Evolutionary conservation across 1,140 invertebrate species (phyloP).

Genomic region (Brachionus sp.): DNA sequence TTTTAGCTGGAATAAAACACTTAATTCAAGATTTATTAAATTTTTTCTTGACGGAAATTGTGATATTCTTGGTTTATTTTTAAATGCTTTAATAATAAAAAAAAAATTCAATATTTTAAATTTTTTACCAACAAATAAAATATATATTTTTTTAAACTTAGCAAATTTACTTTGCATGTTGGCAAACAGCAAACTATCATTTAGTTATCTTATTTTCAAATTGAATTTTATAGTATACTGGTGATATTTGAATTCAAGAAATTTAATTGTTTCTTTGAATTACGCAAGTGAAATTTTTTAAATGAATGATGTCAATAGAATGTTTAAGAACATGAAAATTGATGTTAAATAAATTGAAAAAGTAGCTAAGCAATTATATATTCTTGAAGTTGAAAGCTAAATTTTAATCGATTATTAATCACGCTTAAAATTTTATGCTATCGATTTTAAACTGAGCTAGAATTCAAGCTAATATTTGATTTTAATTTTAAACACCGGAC

Average conservation of each 20-base stretch:
- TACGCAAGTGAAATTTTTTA: not conserved
- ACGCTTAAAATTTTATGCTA: not conserved
- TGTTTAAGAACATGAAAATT: not conserved
- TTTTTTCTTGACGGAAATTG: not conserved
- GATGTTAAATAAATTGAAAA: constrained; percentile 4
- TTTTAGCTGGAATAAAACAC: not conserved
- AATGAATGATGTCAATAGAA: not conserved
- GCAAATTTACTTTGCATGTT: not conserved
- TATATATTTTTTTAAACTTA: too few relatives aligned
- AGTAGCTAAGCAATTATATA: not conserved
- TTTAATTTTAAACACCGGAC: not conserved
- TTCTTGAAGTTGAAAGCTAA: not conserved
- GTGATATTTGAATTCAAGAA: not conserved
- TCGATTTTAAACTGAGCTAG: not conserved
- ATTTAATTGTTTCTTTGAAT: not conserved
- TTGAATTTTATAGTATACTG: not conserved
- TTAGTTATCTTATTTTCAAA: not conserved
- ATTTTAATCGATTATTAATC: constrained; percentile 6
- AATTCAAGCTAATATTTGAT: not conserved
- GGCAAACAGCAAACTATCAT: not conserved
- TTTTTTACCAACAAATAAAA: not conserved
- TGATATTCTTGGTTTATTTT: too few relatives aligned
- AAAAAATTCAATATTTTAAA: not conserved
- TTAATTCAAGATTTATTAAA: not conserved
- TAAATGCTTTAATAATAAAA: too few relatives aligned